Base-by-base conservation (phyloP, 2,797 vertebrate species). In the Megaceryle alcyon region DNA sequence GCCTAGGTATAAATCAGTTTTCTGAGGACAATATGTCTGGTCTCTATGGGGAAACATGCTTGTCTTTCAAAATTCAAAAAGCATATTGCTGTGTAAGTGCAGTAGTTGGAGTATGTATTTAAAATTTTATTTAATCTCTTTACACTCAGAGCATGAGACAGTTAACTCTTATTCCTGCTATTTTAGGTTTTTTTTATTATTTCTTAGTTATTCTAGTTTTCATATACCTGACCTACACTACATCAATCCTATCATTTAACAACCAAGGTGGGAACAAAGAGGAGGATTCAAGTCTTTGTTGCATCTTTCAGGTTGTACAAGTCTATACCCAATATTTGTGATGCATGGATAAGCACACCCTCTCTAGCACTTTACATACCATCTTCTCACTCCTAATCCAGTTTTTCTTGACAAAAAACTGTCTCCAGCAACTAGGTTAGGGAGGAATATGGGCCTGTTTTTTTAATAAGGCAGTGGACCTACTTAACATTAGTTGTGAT, bases 341-440 rank as follows among this genome's bases (percentile, higher is more conserved):
- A 37, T 9, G 4, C 71, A 29, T 6, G 9, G 13, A 20, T 12
- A 81, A 22, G 7, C 18, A 57, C 0, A 0, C 64, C 43, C 26
- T 75, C 53, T 84, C 31, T 61, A 44, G 10, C 14, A 35, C 6
- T 86, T 88, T n/a, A 19, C 10, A 28, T 48, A 33, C 9, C 37
- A 12, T 44, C 22, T 7, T 77, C 13, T 91, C 37, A 33, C 14
- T 41, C 11, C 22, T n/a, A 57, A 41, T 22, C 10, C n/a, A 43
- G 18, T 22, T n/a, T 69, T 78, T 61, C 49, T 66, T 39, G 44
- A 63, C 4, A 44, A 85, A 41, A 78, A 43, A 33, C 5, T 65
- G 9, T 28, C 59, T 68, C n/a, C 33, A 86, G 35, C 11, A 90
- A 31, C 8, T 48, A 76, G 48, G 33, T 14, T 51, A 68, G 22